phyloP scores from a whole-genome alignment of 2,797 vertebrate genomes.

The Enteromius viviparus region DNA sequence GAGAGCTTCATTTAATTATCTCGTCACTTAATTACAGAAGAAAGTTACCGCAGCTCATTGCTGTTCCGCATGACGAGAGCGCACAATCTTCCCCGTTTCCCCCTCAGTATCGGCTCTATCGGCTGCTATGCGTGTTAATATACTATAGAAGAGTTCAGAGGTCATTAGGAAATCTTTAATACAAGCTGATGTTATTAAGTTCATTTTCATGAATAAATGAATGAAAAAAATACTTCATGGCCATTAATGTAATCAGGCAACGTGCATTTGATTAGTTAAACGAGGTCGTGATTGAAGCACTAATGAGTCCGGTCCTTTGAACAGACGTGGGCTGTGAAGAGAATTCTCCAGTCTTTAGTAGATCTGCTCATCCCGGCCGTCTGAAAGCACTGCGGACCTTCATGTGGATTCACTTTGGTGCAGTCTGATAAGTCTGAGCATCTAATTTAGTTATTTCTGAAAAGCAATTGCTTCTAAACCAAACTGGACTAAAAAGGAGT shows the following conservation, averaged over 20 bases:
- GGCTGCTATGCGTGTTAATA: constrained; percentile 4
- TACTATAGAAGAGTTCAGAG: constrained; percentile 10
- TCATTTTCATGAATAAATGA: constrained; percentile 49
- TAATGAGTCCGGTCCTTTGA: not conserved
- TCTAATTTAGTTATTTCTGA: not conserved
- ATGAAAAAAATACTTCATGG: constrained; percentile 44
- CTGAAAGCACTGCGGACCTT: not conserved
- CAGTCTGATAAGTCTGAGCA: not conserved
- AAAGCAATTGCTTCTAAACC: not conserved
- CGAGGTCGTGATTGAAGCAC: not conserved
- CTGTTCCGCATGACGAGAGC: constrained; percentile 38
- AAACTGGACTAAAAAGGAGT: not conserved
- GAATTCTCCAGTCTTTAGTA: not conserved
- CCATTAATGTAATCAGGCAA: constrained; percentile 41
- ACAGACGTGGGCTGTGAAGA: not conserved
- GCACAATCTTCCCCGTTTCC: not conserved
- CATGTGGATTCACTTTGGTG: not conserved
- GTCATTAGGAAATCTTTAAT: constrained; percentile 43
- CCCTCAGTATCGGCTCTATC: constrained; percentile 37
- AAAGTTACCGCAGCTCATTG: constrained; percentile 44
- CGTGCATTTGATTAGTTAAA: constrained; percentile 23
- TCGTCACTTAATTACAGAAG: constrained; percentile 45
- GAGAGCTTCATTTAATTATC: constrained; percentile 50
- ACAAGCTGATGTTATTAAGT: constrained; percentile 45
- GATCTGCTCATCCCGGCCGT: not conserved